Evolutionary conservation across 2,113 vertebrate species (phyloP).

Genomic region (Corythaixoides concolor): DNA sequence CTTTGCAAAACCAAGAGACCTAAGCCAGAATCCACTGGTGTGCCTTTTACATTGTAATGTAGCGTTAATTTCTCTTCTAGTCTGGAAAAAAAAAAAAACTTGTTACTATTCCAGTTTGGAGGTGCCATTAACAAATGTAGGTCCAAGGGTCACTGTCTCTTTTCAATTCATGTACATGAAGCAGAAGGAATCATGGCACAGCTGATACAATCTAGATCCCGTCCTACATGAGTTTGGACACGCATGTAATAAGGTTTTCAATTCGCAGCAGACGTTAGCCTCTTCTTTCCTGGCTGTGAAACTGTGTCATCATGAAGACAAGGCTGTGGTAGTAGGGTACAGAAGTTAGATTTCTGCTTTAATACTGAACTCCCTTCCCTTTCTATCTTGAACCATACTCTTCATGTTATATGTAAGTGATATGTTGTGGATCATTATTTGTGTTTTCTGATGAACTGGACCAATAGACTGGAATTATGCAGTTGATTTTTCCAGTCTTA

Average conservation of each 20-base stretch:
- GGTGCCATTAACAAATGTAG: background rate
- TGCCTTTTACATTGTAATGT: background rate
- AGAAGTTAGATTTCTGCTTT: background rate
- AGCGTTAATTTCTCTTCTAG: background rate
- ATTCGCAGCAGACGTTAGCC: background rate
- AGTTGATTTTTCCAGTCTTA: background rate
- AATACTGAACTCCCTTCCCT: background rate
- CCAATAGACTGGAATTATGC: background rate
- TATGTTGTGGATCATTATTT: background rate
- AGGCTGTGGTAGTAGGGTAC: background rate
- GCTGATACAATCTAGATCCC: background rate
- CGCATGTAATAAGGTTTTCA: background rate
- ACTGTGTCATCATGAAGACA: rapidly evolving
- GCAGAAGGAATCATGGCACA: background rate
- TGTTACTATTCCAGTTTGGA: background rate
- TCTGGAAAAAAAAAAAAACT: background rate
- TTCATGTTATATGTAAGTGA: background rate
- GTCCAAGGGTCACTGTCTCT: background rate
- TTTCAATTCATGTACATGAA: background rate
- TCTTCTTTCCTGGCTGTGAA: background rate
- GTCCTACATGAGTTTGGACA: background rate
- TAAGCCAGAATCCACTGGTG: background rate
- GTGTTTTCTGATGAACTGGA: background rate
- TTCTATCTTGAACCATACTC: background rate
- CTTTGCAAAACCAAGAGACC: background rate